Base-by-base conservation (phyloP, 2,888 invertebrate species). In the Agonopterix alstromeriana region DNA sequence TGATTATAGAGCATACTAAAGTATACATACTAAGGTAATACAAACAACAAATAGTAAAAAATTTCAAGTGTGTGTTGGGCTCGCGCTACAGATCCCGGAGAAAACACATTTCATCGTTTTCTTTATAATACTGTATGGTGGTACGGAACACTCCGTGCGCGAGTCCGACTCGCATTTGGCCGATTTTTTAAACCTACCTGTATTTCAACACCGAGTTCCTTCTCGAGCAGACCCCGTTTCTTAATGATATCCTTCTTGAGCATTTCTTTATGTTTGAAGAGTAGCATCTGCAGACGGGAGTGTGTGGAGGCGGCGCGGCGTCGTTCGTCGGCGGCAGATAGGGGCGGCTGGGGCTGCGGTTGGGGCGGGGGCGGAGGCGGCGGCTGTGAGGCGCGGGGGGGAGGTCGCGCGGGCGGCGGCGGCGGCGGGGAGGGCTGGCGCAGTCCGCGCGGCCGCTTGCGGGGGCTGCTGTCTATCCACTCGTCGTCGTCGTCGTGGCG, bases 241-340 rank as follows among this genome's bases (percentile, higher is more conserved):
- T 97, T 94, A 54, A 97, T 91, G 56, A 98, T 98, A 67, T 97
- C 97, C 70, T 96, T 97, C 78, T 97, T 97, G 45, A 98, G 91
- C 61, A 94, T 88, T 76, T 98, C 98, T 72, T 97, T 98, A 66
- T 98, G 97, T 63, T 95, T 93, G 76, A 94, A 94, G 14, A 97
- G 90, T 40, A 94, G 88, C 70, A 94, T 93, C 72, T 95, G 93
- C 54, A 95, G 90, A 59, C 91, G 90, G 9, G 90, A 91, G 73
- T 81, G 90, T 58, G 78, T 91, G 66, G 88, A 88, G 58, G 85
- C 90, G 69, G 79, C 90, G 59, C 82, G 91, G 52, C 84, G 91
- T 54, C 81, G 89, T 60, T 90, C 92, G 50, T 76, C 90, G 47
- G 63, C 68, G 53, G 61, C 70, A 8, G 73, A 54, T 10, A 58